Conservation (phyloP, 2,797 vertebrate genomes). For the Danio jaintianensis region DNA sequence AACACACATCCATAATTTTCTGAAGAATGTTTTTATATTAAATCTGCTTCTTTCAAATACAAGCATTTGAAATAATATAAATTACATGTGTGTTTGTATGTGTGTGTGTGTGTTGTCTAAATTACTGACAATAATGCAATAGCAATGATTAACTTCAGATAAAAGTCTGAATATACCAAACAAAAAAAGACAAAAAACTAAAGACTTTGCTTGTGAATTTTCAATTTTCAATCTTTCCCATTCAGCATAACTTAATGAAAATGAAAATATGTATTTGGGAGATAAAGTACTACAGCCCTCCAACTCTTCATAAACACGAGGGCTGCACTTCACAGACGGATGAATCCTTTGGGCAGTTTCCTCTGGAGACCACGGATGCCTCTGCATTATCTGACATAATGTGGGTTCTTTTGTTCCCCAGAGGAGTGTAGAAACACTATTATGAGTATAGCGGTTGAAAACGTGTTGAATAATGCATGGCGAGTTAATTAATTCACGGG, state of each 20-base stretch:
- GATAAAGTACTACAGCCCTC: conserved; percentile 9
- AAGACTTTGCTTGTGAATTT: background rate
- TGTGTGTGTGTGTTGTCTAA: background rate
- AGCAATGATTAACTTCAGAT: background rate
- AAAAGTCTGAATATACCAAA: background rate
- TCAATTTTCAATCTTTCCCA: background rate
- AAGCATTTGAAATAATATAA: too few species aligned
- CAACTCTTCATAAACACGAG: conserved; percentile 42
- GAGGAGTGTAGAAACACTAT: conserved; percentile 62
- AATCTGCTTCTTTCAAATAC: too few species aligned
- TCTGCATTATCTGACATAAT: conserved; percentile 62
- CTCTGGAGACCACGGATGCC: conserved; percentile 59
- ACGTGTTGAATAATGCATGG: conserved; percentile 74
- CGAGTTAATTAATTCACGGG: conserved; percentile 73
- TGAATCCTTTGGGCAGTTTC: conserved; percentile 49
- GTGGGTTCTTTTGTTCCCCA: conserved; percentile 63
- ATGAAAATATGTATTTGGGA: conserved; percentile 8
- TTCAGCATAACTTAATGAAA: conserved; percentile 1
- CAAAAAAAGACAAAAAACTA: conserved; percentile 5
- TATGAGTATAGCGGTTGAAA: conserved; percentile 63
- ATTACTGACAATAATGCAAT: background rate
- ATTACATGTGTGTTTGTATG: too few species aligned
- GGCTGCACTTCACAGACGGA: conserved; percentile 28
- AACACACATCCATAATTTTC: background rate
- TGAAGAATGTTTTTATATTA: too few species aligned